A percentile compares a stretch with the other conserved stretches of the same genome.
phyloP scores from a whole-genome alignment of 2,113 vertebrate genomes.

The Dasyurus viverrinus region DNA sequence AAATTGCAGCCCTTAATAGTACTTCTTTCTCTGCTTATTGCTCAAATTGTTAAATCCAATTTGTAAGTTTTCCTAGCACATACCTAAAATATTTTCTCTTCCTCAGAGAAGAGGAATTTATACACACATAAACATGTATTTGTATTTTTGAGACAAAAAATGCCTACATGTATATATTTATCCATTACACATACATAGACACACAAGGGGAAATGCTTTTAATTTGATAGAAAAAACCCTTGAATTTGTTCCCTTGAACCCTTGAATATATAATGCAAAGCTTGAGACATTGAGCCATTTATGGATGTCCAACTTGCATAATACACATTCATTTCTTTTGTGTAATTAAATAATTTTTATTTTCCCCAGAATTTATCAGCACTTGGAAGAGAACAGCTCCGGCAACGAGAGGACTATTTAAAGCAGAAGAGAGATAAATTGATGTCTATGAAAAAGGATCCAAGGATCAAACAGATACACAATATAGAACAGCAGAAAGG shows the following conservation, averaged over 20 bases:
- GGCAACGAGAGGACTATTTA: slow-evolving; percentile 93
- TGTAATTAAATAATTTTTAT: slow-evolving; percentile 3
- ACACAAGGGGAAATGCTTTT: not conserved
- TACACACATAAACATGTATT: not conserved
- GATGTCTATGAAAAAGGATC: slow-evolving; percentile 91
- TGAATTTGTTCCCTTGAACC: too few species aligned
- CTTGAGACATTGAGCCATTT: not conserved
- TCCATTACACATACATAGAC: not conserved
- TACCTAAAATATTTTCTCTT: not conserved
- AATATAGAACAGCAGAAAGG: slow-evolving; percentile 74
- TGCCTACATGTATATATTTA: not conserved
- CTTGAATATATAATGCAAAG: not conserved
- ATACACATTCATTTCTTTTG: not conserved
- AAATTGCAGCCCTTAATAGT: not conserved
- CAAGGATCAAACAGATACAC: slow-evolving; percentile 78
- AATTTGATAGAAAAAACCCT: not conserved
- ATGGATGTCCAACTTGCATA: not conserved
- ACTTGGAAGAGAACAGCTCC: slow-evolving; percentile 90
- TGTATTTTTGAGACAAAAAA: not conserved
- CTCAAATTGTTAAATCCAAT: not conserved
- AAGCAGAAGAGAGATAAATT: slow-evolving; percentile 94
- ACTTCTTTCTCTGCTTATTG: not conserved
- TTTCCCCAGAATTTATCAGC: slow-evolving; percentile 87
- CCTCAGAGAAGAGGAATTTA: not conserved
- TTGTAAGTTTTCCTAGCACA: not conserved